Conservation (phyloP, 1,140 invertebrate genomes). For the Caenorhabditis latens region DNA sequence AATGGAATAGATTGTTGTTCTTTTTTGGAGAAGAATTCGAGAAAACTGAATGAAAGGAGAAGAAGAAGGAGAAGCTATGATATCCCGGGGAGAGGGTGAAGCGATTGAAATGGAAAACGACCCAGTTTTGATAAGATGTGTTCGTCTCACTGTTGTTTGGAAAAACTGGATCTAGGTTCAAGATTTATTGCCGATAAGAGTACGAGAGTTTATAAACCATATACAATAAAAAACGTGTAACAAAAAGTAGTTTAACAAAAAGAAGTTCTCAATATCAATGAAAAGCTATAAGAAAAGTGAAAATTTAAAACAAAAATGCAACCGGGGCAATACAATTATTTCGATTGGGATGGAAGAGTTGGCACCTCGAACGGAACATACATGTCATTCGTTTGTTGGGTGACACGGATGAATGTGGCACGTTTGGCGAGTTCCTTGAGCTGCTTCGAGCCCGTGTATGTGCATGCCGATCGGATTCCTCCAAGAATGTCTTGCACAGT, state of each 20-base stretch:
- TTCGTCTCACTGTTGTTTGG: background rate
- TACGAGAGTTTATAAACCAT: too few relatives aligned
- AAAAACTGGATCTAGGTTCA: constrained; percentile 47
- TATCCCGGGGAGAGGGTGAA: background rate
- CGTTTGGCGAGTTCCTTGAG: constrained; percentile 85
- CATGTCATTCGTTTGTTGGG: constrained; percentile 89
- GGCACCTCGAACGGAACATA: constrained; percentile 78
- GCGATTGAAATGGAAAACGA: constrained; percentile 45
- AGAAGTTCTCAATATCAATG: too few relatives aligned
- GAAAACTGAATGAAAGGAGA: background rate
- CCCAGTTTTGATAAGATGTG: constrained; percentile 13
- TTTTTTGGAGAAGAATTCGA: background rate
- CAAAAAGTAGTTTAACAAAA: background rate
- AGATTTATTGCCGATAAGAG: constrained; percentile 23
- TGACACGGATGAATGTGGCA: constrained; percentile 92
- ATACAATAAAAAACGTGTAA: background rate
- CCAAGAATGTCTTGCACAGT: constrained; percentile 90
- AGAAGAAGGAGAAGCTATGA: background rate
- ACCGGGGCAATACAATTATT: background rate
- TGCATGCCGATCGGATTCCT: constrained; percentile 90
- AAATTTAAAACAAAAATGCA: background rate
- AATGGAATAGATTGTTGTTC: background rate
- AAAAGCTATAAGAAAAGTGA: too few relatives aligned
- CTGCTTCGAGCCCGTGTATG: constrained; percentile 89
- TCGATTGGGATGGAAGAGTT: background rate